Conservation (phyloP, 2,888 invertebrate genomes). For the Perdita meconis region DNA sequence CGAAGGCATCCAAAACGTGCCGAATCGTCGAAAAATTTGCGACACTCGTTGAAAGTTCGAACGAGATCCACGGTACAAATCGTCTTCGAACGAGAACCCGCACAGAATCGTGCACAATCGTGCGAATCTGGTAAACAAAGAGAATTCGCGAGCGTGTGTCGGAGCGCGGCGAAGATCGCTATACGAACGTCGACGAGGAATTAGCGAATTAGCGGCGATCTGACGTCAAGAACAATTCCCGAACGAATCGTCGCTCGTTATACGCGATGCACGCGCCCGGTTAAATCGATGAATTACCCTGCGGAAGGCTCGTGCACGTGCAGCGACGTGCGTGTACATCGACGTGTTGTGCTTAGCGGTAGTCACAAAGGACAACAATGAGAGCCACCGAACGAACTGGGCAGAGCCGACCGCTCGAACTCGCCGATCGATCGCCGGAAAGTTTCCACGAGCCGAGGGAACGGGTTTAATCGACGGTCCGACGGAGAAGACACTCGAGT, state of each 20-base stretch:
- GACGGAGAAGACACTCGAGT: conserved; percentile 2
- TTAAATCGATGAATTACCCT: conserved; percentile 57
- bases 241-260: conserved; percentile 34
- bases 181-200: neutral
- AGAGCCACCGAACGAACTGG: neutral
- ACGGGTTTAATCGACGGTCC: neutral
- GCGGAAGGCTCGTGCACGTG: conserved; percentile 37
- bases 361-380: neutral
- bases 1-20: too few species aligned
- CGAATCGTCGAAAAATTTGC: too few species aligned
- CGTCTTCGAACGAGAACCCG: too few species aligned
- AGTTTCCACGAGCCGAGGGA: neutral
- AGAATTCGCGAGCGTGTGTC: neutral
- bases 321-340: conserved; percentile 5
- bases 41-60: too few species aligned
- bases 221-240: conserved; percentile 39
- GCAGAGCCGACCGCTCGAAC: too few species aligned
- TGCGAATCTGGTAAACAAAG: neutral
- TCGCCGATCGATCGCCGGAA: neutral
- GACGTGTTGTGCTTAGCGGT: neutral
- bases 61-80: too few species aligned
- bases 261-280: conserved; percentile 12
- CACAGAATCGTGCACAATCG: too few species aligned
- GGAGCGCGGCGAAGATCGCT: neutral
- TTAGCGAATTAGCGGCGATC: conserved; percentile 4